Conservation (phyloP, 2,113 vertebrate genomes). For the Acrocephalus arundinaceus region DNA sequence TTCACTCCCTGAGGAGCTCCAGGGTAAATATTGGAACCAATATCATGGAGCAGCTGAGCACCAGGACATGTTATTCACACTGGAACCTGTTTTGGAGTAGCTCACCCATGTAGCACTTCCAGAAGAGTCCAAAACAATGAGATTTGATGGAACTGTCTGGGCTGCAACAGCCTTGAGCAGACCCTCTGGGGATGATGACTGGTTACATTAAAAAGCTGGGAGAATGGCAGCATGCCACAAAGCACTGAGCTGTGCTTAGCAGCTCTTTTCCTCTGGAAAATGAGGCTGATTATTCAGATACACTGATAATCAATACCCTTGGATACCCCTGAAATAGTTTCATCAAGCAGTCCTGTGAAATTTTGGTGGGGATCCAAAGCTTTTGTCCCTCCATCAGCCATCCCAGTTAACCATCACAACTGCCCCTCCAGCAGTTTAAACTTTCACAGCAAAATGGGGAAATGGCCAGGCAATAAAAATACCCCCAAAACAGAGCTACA, state of each 20-base stretch:
- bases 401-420: neutral
- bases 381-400: neutral
- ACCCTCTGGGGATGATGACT: neutral
- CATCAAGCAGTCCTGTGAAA: neutral
- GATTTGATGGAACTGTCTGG: neutral
- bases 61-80: neutral
- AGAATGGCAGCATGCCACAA: neutral
- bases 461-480: neutral
- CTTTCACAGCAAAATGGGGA: neutral
- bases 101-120: neutral
- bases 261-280: neutral
- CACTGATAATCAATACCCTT: neutral
- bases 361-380: neutral
- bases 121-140: neutral
- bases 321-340: neutral
- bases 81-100: neutral
- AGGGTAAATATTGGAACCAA: neutral
- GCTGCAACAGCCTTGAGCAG: neutral
- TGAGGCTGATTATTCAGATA: neutral
- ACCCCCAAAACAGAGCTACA: neutral
- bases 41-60: neutral
- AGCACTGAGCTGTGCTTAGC: neutral
- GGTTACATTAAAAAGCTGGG: neutral
- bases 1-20: neutral
- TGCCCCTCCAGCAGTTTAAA: neutral